Conservation (phyloP, 2,113 vertebrate genomes). For the Solea solea region DNA sequence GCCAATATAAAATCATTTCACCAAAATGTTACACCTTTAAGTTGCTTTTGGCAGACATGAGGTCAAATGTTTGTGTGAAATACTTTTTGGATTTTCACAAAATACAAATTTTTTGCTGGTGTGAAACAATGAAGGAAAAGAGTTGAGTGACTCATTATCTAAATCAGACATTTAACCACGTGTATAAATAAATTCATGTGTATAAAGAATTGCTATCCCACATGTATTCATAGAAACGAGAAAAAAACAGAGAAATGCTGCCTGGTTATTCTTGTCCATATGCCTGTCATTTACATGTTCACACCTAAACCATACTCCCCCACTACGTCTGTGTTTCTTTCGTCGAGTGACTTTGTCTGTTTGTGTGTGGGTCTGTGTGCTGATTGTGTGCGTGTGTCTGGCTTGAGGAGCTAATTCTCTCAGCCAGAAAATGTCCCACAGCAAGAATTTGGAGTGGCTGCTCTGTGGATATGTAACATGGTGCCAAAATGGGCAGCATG, state of each 20-base stretch:
- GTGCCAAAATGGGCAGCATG: constrained; percentile 60
- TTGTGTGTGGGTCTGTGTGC: constrained; percentile 9
- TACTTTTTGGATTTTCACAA: too few species aligned
- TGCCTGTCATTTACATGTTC: constrained; percentile 76
- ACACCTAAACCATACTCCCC: constrained; percentile 62
- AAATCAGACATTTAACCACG: too few species aligned
- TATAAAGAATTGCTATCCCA: constrained; percentile 15
- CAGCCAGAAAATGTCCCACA: constrained; percentile 73
- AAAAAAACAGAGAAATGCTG: constrained; percentile 48
- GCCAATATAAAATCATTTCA: too few species aligned
- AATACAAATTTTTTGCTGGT: too few species aligned
- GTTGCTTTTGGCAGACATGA: too few species aligned
- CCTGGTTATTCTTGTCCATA: constrained; percentile 63
- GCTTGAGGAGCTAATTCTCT: constrained; percentile 47
- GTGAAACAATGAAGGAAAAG: too few species aligned
- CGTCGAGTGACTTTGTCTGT: constrained; percentile 19
- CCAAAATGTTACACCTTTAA: too few species aligned
- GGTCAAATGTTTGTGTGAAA: too few species aligned
- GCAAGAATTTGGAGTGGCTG: constrained; percentile 68
- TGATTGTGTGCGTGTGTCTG: constrained; percentile 44
- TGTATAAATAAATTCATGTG: neutral
- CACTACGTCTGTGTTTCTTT: constrained; percentile 55
- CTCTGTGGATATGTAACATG: constrained; percentile 63
- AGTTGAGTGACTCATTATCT: too few species aligned
- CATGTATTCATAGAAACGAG: constrained; percentile 52